phyloP scores from a whole-genome alignment of 2,888 invertebrate genomes.

The Cataglyphis albicans region DNA sequence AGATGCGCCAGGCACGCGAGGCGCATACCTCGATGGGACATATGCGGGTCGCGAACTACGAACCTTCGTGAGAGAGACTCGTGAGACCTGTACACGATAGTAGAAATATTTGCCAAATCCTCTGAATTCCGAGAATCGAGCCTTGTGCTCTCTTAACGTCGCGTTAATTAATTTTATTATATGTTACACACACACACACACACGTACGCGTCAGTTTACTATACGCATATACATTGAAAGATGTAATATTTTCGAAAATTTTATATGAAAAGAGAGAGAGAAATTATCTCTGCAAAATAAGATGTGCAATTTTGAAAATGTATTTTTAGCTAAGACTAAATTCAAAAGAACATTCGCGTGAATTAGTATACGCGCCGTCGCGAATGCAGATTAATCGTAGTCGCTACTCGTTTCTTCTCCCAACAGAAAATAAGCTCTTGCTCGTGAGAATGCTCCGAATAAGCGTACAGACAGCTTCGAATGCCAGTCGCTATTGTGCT shows the following conservation, averaged over 20 bases:
- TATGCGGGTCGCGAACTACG: constrained; percentile 82
- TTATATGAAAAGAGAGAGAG: background rate
- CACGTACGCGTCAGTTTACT: background rate
- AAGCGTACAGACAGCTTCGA: constrained; percentile 30
- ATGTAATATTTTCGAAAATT: background rate
- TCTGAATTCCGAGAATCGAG: constrained; percentile 35
- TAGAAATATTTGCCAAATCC: constrained; percentile 80
- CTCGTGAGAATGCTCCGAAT: constrained; percentile 39
- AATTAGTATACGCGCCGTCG: background rate
- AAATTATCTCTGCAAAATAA: background rate
- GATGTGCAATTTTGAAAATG: background rate
- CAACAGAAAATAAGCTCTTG: constrained; percentile 28
- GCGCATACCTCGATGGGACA: constrained; percentile 77
- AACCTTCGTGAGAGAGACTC: constrained; percentile 77
- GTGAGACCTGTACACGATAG: constrained; percentile 68
- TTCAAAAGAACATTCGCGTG: background rate
- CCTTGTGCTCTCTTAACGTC: constrained; percentile 12
- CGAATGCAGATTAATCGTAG: constrained; percentile 31
- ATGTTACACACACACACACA: background rate
- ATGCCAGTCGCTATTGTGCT: constrained; percentile 57
- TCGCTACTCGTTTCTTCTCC: constrained; percentile 7
- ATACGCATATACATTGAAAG: background rate
- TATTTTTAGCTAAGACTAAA: background rate
- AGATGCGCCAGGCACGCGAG: constrained; percentile 85
- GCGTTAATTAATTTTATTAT: constrained; percentile 2